Percentiles rank a stretch among this genome's conserved stretches.
Conservation (phyloP, 2,888 invertebrate genomes). For the Crepidodera aurea region DNA sequence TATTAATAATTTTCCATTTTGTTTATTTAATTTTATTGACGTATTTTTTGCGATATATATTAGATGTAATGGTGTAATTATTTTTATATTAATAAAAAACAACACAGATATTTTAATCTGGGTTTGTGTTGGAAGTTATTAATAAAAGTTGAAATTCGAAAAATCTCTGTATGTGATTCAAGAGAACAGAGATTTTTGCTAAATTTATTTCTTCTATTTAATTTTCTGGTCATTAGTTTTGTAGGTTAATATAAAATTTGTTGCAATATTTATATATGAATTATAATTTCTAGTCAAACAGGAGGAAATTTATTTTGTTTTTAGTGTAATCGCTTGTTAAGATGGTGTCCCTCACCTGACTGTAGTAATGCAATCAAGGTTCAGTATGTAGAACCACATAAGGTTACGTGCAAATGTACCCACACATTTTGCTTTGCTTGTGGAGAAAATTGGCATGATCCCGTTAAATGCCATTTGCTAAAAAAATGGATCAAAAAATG, state of each 20-base stretch:
- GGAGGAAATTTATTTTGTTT: slow-evolving; percentile 43
- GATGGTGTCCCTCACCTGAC: slow-evolving; percentile 98
- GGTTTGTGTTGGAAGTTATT: neutral
- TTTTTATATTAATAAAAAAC: neutral
- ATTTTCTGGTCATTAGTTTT: too few species aligned
- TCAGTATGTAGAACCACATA: slow-evolving; percentile 87
- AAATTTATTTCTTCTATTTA: too few species aligned
- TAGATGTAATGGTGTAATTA: neutral
- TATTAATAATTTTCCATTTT: too few species aligned
- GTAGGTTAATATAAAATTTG: too few species aligned
- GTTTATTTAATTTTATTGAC: too few species aligned
- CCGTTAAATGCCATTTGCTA: slow-evolving; percentile 92
- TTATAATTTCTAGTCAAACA: too few species aligned
- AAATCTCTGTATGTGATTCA: neutral
- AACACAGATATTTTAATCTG: neutral
- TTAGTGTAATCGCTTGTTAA: slow-evolving; percentile 92
- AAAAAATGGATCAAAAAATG: slow-evolving; percentile 98
- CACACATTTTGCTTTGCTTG: slow-evolving; percentile 97
- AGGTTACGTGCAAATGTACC: slow-evolving; percentile 91
- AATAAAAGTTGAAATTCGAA: neutral
- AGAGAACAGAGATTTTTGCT: neutral
- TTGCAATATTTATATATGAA: too few species aligned
- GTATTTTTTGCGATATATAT: too few species aligned
- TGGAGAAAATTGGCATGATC: slow-evolving; percentile 98
- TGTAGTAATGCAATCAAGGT: slow-evolving; percentile 96